phyloP scores from a whole-genome alignment of 2,888 invertebrate species.

The Gastracanthus pulcherrimus region DNA sequence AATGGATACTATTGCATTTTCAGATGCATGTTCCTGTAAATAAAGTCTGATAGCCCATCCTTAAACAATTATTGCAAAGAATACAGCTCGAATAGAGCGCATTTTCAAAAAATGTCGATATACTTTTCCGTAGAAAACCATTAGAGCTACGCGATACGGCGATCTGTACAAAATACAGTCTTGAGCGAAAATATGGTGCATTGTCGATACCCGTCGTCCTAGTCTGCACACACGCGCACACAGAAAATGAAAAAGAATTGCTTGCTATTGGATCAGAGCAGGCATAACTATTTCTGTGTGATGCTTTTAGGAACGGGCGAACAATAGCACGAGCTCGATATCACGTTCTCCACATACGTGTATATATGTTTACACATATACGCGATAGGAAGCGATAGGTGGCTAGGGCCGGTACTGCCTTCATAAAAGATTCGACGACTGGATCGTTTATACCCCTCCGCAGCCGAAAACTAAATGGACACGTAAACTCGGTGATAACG shows the following conservation, averaged over 20 bases:
- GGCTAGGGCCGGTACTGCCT: background rate
- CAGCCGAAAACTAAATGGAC: background rate
- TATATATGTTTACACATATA: background rate
- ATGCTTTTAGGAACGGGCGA: conserved; percentile 7
- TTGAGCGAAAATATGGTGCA: background rate
- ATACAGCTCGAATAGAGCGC: background rate
- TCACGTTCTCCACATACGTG: background rate
- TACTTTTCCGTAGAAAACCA: background rate
- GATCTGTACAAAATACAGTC: no score
- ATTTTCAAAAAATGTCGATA: conserved; percentile 18
- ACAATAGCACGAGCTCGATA: background rate
- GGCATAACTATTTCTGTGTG: background rate
- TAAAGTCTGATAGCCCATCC: background rate
- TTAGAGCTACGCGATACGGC: background rate
- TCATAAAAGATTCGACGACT: background rate
- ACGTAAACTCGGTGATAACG: background rate
- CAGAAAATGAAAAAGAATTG: background rate
- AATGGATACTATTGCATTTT: background rate
- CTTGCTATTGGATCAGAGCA: background rate
- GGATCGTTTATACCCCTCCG: background rate
- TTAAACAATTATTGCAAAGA: conserved; percentile 29
- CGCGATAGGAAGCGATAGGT: no score
- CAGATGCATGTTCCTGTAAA: background rate
- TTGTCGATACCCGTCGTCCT: background rate
- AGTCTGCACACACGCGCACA: background rate